Evolutionary conservation across 2,797 vertebrate species (phyloP), one percentile per base, ranked within the genome.

Genomic region (Gouania willdenowi): DNA sequence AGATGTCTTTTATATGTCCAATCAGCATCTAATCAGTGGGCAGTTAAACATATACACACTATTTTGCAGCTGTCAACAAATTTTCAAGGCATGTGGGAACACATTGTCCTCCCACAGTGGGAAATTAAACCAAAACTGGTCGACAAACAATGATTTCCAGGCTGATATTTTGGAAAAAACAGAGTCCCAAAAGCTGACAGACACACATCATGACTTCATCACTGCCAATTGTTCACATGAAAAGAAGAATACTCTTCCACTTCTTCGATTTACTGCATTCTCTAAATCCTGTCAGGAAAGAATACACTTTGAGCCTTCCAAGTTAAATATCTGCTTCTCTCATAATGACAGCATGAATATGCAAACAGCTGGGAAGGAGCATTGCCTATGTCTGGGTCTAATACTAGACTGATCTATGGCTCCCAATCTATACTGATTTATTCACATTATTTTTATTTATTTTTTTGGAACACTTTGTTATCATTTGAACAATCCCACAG

Each of bases 341-440:
- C 49, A 5, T 49, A 47, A 46, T 48, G 31, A 22, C 46, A 48
- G 25, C 41, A 10, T 38, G 38, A 32, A 53, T 53, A 62, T 39
- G 41, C 36, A 63, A 57, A 70, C 34, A 34, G 19, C 29, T 11
- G 3, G 1, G 13, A 19, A 19, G 12, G 34, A 6, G 19, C 19
- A n/a, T 15, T 58, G 64, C 46, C 33, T 19, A 36, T 53, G 40
- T 62, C 2, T 3, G 57, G 58, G 68, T 75, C 72, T 45, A 76
- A 76, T 62, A 79, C 69, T 65, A 63, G 67, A 56, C 69, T 66
- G 54, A 54, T 48, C 66, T 62, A 72, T n/a, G n/a, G n/a, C n/a
- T n/a, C n/a, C n/a, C n/a, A n/a, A 66, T 52, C 65, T 63, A 61
- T 63, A 75, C 70, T 71, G 63, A 67, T 77, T 78, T 71, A 68